Evolutionary conservation across 2,113 vertebrate species (phyloP).

Genomic region (Cariama cristata): DNA sequence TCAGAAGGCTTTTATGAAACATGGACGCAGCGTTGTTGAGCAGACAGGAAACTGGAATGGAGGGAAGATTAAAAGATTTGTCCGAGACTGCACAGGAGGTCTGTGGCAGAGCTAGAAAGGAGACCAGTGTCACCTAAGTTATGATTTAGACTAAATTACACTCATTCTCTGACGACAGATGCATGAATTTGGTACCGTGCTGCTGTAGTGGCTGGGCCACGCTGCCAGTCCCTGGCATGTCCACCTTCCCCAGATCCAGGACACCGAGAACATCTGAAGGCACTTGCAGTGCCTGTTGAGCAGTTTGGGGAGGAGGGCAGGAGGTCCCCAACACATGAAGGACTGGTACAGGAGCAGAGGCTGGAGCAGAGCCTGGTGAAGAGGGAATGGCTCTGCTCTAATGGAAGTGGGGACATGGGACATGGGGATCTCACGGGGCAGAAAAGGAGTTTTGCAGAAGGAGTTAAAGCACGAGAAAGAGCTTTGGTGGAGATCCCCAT

Average conservation of each 20-base stretch:
- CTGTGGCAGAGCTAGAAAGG: background rate
- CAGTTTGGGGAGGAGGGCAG: background rate
- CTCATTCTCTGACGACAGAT: background rate
- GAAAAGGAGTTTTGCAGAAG: background rate
- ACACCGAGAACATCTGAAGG: background rate
- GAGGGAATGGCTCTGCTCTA: background rate
- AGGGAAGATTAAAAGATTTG: background rate
- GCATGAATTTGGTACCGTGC: accelerated
- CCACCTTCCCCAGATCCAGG: background rate
- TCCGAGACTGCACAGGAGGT: background rate
- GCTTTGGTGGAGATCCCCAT: background rate
- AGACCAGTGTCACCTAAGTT: background rate
- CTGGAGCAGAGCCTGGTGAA: background rate
- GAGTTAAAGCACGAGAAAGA: background rate
- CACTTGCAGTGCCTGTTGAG: background rate
- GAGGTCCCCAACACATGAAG: no score
- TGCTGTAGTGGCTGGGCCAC: background rate
- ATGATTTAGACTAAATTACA: background rate
- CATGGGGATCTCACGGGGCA: background rate
- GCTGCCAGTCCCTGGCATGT: background rate
- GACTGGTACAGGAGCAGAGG: background rate
- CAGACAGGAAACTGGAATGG: background rate
- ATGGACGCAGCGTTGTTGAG: background rate
- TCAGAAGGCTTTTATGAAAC: background rate
- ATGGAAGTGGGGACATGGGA: no score